A percentile compares a stretch with the other conserved stretches of the same genome.
Conservation (phyloP, 2,797 vertebrate genomes). For the Euphonia xanthogaster region DNA sequence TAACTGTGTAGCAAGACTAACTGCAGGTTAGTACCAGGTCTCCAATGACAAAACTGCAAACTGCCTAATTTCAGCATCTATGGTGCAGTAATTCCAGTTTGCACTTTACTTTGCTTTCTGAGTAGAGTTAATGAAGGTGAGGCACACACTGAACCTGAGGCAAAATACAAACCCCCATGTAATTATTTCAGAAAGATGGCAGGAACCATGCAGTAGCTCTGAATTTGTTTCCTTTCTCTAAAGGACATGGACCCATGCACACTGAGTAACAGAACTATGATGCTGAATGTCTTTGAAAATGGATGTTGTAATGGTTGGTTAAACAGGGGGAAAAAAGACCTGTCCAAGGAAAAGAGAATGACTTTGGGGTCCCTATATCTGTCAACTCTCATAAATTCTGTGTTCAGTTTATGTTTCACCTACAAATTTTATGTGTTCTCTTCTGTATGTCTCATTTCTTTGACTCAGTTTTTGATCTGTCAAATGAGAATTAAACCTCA, state of each 20-base stretch:
- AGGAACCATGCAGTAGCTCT: not conserved
- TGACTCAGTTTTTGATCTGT: not conserved
- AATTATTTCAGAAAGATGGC: not conserved
- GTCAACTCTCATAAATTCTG: not conserved
- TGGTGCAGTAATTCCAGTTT: not conserved
- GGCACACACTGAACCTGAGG: not conserved
- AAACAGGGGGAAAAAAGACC: not conserved
- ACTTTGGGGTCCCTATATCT: not conserved
- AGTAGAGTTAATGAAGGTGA: not conserved
- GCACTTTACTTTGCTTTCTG: not conserved
- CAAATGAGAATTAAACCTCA: not conserved
- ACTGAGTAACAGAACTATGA: not conserved
- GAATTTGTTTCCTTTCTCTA: not conserved
- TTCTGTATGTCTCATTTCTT: not conserved
- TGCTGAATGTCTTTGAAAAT: not conserved
- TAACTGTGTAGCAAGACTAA: not conserved
- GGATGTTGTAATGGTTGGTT: not conserved
- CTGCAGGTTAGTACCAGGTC: not conserved
- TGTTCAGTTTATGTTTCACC: not conserved
- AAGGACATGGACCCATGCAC: not conserved
- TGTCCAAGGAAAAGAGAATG: not conserved
- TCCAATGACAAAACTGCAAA: not conserved
- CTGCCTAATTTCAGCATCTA: not conserved
- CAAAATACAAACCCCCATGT: not conserved
- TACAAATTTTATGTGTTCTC: not conserved